phyloP scores from a whole-genome alignment of 2,113 vertebrate species.

The human (Homo sapiens) region DNA sequence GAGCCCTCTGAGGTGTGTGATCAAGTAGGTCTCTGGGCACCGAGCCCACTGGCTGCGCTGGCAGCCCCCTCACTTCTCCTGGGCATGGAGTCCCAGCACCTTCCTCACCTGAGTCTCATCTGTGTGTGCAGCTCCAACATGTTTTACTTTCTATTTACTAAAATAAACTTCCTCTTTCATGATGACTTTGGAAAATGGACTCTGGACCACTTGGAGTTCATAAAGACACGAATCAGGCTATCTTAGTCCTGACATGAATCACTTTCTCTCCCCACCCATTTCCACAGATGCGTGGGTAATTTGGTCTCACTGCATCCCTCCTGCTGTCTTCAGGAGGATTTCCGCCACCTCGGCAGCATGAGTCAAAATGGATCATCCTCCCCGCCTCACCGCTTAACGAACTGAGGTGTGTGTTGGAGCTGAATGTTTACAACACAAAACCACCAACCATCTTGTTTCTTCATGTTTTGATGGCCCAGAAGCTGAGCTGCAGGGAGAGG shows the following conservation, averaged over 20 bases:
- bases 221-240: constrained; percentile 55
- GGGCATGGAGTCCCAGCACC: not conserved
- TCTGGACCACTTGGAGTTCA: constrained; percentile 56
- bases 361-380: constrained; percentile 68
- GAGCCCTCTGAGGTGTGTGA: not conserved
- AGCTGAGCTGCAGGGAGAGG: not conserved
- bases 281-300: constrained; percentile 67
- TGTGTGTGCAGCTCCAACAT: not conserved
- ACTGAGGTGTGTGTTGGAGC: constrained; percentile 56
- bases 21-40: not conserved
- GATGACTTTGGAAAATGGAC: constrained; percentile 69
- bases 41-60: not conserved
- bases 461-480: constrained; percentile 8
- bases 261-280: constrained; percentile 62
- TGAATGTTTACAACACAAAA: constrained; percentile 62
- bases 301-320: constrained; percentile 68
- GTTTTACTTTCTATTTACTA: constrained; percentile 73
- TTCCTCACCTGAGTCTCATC: not conserved
- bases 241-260: constrained; percentile 66
- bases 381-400: not conserved
- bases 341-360: constrained; percentile 56
- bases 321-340: constrained; percentile 61
- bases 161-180: constrained; percentile 61
- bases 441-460: constrained; percentile 59
- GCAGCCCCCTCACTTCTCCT: not conserved